A percentile compares a stretch with the other conserved stretches of the same genome.
phyloP scores from a whole-genome alignment of 23 tunicate genomes.

The Halocynthia aurantium region DNA sequence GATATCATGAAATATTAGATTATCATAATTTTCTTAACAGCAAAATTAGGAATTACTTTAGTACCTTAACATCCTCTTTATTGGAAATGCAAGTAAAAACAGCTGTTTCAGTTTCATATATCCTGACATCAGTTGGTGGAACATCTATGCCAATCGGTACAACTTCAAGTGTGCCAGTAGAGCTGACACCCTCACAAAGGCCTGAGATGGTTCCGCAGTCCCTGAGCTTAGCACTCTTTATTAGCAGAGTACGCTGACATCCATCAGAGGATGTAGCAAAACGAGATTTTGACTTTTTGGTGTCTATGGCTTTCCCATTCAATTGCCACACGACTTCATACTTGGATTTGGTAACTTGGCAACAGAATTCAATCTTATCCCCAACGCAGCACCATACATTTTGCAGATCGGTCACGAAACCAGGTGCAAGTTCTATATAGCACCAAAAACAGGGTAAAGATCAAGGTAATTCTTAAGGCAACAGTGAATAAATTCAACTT shows the following conservation, averaged over 20 bases:
- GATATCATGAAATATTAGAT: conserved; percentile 5
- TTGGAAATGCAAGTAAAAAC: conserved; percentile 57
- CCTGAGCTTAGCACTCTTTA: conserved; percentile 30
- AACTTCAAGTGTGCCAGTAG: conserved; percentile 27
- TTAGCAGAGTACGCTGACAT: conserved; percentile 15
- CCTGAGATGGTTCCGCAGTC: conserved; percentile 45
- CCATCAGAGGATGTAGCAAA: conserved; percentile 29
- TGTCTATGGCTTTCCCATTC: conserved; percentile 24
- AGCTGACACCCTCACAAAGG: conserved; percentile 42
- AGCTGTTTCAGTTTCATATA: conserved; percentile 56
- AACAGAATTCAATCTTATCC: conserved; percentile 56
- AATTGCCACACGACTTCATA: conserved; percentile 49
- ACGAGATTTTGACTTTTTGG: conserved; percentile 23
- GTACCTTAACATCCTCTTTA: conserved; percentile 64
- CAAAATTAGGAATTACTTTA: neutral
- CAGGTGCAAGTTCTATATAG: conserved; percentile 72
- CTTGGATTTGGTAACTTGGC: conserved; percentile 49
- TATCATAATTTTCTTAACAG: neutral
- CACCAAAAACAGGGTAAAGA: conserved; percentile 5
- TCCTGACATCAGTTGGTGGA: conserved; percentile 44
- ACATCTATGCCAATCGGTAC: conserved; percentile 65
- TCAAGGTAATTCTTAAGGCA: neutral
- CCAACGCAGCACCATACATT: conserved; percentile 44
- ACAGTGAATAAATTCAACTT: neutral
- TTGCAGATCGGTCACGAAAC: conserved; percentile 46